Base-by-base conservation (phyloP, 2,797 vertebrate genomes). In the Microchirus variegatus region DNA sequence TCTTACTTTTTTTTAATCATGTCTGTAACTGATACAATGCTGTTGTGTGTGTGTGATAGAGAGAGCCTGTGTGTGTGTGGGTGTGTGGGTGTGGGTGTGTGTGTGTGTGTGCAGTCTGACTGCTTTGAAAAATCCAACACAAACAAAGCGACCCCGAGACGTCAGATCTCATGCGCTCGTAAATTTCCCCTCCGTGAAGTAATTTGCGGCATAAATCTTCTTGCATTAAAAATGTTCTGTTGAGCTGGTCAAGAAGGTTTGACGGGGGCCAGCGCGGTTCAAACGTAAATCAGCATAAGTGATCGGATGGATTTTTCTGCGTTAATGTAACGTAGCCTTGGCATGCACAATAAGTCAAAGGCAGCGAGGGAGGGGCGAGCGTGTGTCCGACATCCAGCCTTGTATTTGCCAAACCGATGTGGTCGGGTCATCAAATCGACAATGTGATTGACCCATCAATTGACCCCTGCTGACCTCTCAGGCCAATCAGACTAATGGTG, bases 401-500 rank as follows among this genome's bases (percentile, higher is more conserved):
- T 67, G 71, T 56, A 55, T 78, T 81, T 67, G 71, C 73, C 63
- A 64, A 69, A 81, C 82, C 86, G 58, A 75, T 85, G 85, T 73
- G 81, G 68, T 35, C 31, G 68, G 87, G 87, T 91, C 86, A 84
- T 78, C 86, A 80, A 78, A 94, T 93, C 84, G 89, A 94, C 91
- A 87, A 80, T 75, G 84, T 80, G 86, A 90, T 85, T 91, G 88
- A 92, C 91, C 90, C 65, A 79, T 89, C 89, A 89, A 87, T 91
- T 92, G 90, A 92, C 92, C 92, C 75, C 47, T 52, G 58, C 71
- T 90, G 90, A 92, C 90, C 91, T 78, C 81, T 86, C 77, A 40
- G 88, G 87, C 85, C 92, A 94, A 94, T 94, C 91, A 91, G 81
- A 73, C 91, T 94, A 94, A 94, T 94, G 91, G 92, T 37, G 59